Evolutionary conservation across 1,140 invertebrate genomes (phyloP), one percentile per base, ranked within the genome.

Genomic region (Ganaspis sp.): DNA sequence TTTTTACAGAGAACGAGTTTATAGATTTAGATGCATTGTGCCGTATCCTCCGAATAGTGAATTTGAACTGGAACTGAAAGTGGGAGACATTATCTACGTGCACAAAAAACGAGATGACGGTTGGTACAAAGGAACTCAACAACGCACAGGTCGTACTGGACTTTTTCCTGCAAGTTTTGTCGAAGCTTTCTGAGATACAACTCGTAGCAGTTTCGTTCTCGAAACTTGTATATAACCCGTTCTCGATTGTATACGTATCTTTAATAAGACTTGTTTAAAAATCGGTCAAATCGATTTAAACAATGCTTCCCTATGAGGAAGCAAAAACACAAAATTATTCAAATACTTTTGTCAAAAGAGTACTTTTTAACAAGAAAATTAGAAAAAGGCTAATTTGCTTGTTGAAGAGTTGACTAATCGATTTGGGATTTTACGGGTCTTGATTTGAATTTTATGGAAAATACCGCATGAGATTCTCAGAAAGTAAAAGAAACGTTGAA

Each of bases 1-100:
- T 75, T 73, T 76, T 75, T 83, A 17, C 83, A 91, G 90, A 40
- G 87, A 91, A 73, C 87, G 88, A 5, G 87, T 90, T 69, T 91
- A 84, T 85, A 94, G 95, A 90, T 98, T 96, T 86, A 94, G 96
- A 37, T 98, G 97, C 89, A 96, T 98, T 79, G 96, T 96, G 23
- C 96, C 97, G 8, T 99, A 98, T 92, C 97, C 98, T n/a, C 96
- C 97, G 0, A 98, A 98, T 87, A 97, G 96, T 78, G 97, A 98
- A 80, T 96, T 97, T 85, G 97, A 98, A 89, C 84, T 98, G 77
- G 96, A 98, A 86, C 91, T 99, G 1, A 95, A 96, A 79, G 93
- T 98, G 17, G 97, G 97, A 23, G 98, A 99, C 86, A 95, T 98
- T 70, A 96, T 98, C 73, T 95, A 96, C 83, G 97, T 98, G 4